Evolutionary conservation across 2,888 invertebrate species (phyloP).

Genomic region (Chorisops tibialis): DNA sequence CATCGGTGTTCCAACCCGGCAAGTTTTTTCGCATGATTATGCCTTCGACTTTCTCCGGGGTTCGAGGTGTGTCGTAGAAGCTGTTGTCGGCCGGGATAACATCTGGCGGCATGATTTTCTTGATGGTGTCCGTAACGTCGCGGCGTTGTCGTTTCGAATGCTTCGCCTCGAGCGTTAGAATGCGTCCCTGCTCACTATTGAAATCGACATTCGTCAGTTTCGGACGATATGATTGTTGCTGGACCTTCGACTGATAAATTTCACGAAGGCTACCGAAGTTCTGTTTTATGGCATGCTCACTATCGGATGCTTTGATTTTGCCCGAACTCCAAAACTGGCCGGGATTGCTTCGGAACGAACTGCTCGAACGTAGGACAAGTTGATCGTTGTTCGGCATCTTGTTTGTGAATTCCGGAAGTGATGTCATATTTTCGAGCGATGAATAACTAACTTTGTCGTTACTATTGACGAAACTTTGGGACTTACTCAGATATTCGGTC

Average conservation of each 20-base stretch:
- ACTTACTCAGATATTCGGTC: conserved; percentile 56
- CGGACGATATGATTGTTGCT: conserved; percentile 50
- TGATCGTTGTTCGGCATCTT: conserved; percentile 45
- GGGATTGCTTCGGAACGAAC: conserved; percentile 63
- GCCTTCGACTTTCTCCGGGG: conserved; percentile 33
- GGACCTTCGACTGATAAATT: conserved; percentile 65
- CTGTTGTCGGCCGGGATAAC: conserved; percentile 62
- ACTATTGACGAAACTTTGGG: conserved; percentile 48
- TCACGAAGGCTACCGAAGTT: conserved; percentile 68
- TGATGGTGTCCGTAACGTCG: conserved; percentile 33
- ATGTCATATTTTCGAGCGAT: conserved; percentile 40
- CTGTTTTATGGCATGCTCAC: conserved; percentile 26
- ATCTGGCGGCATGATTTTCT: conserved; percentile 61
- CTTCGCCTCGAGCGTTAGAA: conserved; percentile 68
- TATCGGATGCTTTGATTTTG: conserved; percentile 1
- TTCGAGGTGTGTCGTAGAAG: conserved; percentile 31
- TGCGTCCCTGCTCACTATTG: conserved; percentile 55
- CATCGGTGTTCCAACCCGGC: conserved; percentile 61
- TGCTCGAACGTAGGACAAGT: conserved; percentile 65
- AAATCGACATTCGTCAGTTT: conserved; percentile 41
- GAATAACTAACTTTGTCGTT: conserved; percentile 38
- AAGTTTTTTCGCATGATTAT: conserved; percentile 58
- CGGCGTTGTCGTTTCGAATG: conserved; percentile 70
- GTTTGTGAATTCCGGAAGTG: conserved; percentile 42
- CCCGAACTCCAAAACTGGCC: conserved; percentile 32